A percentile compares a stretch with the other conserved stretches of the same genome.
These are phyloP conservation scores for Leptobrachium leishanense DNA, from an alignment of 2,113 vertebrate genomes.

Conservation along the genomic window DNA sequence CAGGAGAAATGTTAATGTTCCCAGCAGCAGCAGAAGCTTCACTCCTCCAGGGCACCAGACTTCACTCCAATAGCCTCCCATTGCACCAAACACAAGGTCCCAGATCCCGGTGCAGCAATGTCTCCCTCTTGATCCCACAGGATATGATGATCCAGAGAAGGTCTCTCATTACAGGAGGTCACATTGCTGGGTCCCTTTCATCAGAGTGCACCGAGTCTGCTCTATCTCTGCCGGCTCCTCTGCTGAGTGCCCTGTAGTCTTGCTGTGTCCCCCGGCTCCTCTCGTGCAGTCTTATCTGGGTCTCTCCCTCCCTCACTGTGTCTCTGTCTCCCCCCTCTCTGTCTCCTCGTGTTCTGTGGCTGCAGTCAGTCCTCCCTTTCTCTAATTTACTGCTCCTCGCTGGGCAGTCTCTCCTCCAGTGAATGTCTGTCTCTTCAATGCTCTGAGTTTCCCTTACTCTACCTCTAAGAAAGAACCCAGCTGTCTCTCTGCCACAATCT, in stretches of 20 bases:
- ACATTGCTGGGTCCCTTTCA: neutral
- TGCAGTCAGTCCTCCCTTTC: neutral
- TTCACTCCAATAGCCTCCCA: neutral
- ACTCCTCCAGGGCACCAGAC: neutral
- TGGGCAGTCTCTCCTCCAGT: neutral
- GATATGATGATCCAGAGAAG: neutral
- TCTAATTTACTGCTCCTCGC: neutral
- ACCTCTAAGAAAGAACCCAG: neutral
- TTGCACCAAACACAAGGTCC: neutral
- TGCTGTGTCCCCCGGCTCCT: too few relatives aligned
- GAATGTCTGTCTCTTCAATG: neutral
- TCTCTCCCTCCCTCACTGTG: neutral
- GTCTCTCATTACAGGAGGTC: slow-evolving; percentile 36
- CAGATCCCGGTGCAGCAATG: slow-evolving; percentile 1
- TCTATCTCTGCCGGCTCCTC: neutral
- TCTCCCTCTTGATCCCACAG: slow-evolving; percentile 1
- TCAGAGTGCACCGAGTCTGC: neutral
- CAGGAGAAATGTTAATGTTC: slow-evolving; percentile 12
- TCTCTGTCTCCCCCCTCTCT: neutral
- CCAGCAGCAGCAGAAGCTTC: slow-evolving; percentile 13
- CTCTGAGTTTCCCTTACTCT: neutral
- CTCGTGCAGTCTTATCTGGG: too few relatives aligned
- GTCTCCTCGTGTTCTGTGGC: neutral
- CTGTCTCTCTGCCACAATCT: neutral
- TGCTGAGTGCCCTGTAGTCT: neutral